Evolutionary conservation across 2,888 invertebrate species (phyloP), one percentile per base, ranked within the genome.

Genomic region (Linnaemya vulpina): DNA sequence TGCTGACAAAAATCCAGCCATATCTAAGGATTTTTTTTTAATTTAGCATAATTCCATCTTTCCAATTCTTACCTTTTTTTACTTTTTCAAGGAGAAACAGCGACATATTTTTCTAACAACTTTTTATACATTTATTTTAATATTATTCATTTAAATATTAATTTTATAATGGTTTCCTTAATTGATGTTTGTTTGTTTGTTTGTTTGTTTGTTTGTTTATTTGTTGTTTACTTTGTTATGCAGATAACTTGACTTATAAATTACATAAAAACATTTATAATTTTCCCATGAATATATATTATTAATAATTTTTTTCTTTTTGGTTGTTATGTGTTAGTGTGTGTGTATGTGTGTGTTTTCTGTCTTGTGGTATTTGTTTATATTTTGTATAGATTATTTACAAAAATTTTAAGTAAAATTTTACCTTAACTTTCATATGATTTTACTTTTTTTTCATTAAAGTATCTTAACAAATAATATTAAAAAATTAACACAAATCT

Each of bases 221-320:
- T 71, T 68, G 40, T 68, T 81, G 35, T 83, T 86, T 49, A 84
- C 65, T 78, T 68, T 86, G 84, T n/a, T 79, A 38, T 80, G 74
- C 79, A 73, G 43, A 74, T 74, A 80, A 83, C 76, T 86, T 87
- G 81, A 87, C 88, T 86, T 86, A 86, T 75, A 84, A 82, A 86
- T 86, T 84, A 84, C 74, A 84, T 83, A 84, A 83, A 86, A 84
- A 86, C 82, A 79, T 84, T 77, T 80, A 84, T 70, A 58, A 67
- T 74, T 79, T 70, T 71, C 76, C 1, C 76, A 68, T 63, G 55
- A 67, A 62, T 60, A 40, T 60, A 40, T 30, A 11, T 49, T 55
- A 62, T 68, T 67, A 30, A 30, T 30, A 3, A 60, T 35, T 35
- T 22, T 40, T n/a, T 68, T 17, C n/a, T 68, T n/a, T 51, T 49